Evolutionary conservation across 2,888 invertebrate species (phyloP).

Genomic region (Emmelina monodactyla): DNA sequence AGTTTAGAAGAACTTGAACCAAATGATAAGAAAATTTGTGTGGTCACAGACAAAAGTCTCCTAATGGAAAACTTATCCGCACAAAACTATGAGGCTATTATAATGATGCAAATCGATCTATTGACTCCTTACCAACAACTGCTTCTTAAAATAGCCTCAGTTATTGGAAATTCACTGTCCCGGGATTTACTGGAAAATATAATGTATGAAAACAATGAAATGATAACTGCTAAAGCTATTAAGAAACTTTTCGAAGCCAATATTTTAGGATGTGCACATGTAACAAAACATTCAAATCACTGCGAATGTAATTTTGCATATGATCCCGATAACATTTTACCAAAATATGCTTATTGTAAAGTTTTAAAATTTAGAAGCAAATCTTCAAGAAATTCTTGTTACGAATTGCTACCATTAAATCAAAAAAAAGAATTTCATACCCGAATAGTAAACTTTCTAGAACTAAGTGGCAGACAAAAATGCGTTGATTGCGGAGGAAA

Average conservation of each 20-base stretch:
- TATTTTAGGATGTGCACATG: conserved; percentile 61
- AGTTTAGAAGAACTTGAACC: too few relatives aligned
- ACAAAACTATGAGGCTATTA: conserved; percentile 51
- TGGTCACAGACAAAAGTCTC: conserved; percentile 37
- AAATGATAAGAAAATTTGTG: conserved; percentile 38
- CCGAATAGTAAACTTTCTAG: conserved; percentile 54
- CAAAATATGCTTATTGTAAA: conserved; percentile 66
- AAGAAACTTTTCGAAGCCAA: conserved; percentile 62
- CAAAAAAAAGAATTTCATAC: conserved; percentile 66
- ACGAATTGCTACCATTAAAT: conserved; percentile 58
- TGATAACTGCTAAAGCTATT: conserved; percentile 59
- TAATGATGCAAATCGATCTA: conserved; percentile 64
- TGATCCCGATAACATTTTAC: conserved; percentile 36
- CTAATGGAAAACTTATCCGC: conserved; percentile 40
- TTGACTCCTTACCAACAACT: conserved; percentile 67
- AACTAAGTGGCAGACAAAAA: conserved; percentile 48
- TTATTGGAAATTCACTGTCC: conserved; percentile 62
- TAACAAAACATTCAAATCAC: too few relatives aligned
- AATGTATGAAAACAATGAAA: conserved; percentile 56
- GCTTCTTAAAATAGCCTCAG: conserved; percentile 66
- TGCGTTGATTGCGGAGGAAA: conserved; percentile 58
- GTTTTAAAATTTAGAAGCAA: conserved; percentile 62
- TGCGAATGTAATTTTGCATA: conserved; percentile 49
- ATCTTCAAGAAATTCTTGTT: conserved; percentile 56
- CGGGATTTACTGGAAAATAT: conserved; percentile 59